These are phyloP conservation scores for Ernsta delagoae DNA, from an alignment of 2,888 invertebrate species.

Conservation along the genomic window DNA sequence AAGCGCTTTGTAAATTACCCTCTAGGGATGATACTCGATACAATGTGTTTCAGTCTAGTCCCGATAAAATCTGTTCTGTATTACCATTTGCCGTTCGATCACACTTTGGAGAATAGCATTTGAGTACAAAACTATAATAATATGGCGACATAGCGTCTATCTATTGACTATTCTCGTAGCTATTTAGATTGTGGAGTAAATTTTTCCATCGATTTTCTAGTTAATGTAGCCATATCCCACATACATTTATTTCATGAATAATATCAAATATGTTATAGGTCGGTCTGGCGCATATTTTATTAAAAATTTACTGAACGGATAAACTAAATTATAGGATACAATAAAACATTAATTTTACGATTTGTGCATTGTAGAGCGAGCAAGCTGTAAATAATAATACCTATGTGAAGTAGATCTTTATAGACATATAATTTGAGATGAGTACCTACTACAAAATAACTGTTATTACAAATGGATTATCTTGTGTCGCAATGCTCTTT, in stretches of 20 bases:
- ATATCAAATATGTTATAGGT: too few relatives aligned
- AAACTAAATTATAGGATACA: too few relatives aligned
- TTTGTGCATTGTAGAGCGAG: background rate
- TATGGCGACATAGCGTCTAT: background rate
- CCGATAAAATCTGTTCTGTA: slow-evolving; percentile 23
- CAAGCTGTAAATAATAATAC: background rate
- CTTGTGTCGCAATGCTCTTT: background rate
- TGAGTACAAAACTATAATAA: slow-evolving; percentile 7
- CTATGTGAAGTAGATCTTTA: background rate
- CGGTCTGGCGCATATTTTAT: too few relatives aligned
- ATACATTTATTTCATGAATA: too few relatives aligned
- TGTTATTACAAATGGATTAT: background rate
- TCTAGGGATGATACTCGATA: slow-evolving; percentile 27
- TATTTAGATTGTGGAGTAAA: too few relatives aligned
- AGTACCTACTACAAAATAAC: background rate
- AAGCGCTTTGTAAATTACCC: slow-evolving; percentile 22
- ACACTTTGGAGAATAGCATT: slow-evolving; percentile 25
- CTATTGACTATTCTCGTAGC: background rate
- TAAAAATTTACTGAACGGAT: too few relatives aligned
- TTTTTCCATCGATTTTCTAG: too few relatives aligned
- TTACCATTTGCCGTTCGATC: slow-evolving; percentile 24
- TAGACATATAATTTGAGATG: background rate
- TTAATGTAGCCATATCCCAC: too few relatives aligned
- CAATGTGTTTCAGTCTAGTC: slow-evolving; percentile 7
- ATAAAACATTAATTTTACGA: background rate